phyloP scores from a whole-genome alignment of 2,113 vertebrate genomes.

The Eurystomus gularis region DNA sequence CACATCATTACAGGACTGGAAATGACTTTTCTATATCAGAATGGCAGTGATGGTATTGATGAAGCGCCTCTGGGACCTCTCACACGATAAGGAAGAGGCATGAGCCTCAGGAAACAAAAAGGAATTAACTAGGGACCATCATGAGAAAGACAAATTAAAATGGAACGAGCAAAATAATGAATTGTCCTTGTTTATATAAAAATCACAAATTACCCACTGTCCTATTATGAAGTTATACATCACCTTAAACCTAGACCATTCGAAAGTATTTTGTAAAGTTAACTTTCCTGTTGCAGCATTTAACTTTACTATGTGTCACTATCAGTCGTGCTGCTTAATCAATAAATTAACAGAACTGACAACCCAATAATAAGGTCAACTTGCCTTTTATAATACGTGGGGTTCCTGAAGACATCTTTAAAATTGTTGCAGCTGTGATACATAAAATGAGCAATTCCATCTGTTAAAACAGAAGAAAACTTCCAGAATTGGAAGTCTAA shows the following conservation, averaged over 20 bases:
- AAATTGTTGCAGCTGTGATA: neutral
- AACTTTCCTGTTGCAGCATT: neutral
- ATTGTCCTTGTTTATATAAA: neutral
- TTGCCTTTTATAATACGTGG: slow-evolving; percentile 1
- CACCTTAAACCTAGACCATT: neutral
- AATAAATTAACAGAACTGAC: neutral
- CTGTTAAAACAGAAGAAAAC: slow-evolving; percentile 19
- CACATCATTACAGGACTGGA: neutral
- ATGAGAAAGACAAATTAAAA: neutral
- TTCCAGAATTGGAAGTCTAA: neutral
- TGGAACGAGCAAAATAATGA: neutral
- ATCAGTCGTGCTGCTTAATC: neutral
- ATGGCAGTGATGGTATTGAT: neutral
- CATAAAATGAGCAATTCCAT: neutral
- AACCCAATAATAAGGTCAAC: neutral
- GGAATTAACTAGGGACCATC: neutral
- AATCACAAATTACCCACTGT: neutral
- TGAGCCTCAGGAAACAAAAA: neutral
- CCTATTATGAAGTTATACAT: neutral
- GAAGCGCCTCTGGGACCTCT: neutral
- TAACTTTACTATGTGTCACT: neutral
- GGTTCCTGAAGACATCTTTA: slow-evolving; percentile 3
- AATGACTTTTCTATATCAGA: neutral
- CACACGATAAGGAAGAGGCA: neutral
- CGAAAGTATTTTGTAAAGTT: neutral